Conservation (phyloP, 64 coral and sea anemone genomes). For the Dendrophyllia cribrosa region DNA sequence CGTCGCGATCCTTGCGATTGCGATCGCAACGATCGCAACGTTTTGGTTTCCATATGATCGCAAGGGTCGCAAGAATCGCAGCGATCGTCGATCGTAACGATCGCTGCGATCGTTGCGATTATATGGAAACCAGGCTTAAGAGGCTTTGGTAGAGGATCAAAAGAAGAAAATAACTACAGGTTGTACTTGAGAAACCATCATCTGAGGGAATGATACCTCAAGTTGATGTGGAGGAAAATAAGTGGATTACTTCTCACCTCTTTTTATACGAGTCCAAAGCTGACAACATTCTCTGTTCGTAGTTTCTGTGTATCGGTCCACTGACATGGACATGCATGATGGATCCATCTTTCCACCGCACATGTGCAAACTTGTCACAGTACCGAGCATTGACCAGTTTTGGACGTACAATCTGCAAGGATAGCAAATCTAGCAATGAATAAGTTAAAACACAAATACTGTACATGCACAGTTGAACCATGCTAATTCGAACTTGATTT, state of each 20-base stretch:
- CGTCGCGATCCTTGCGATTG: no score
- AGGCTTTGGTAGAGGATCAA: no score
- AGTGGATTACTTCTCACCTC: conserved; percentile 43
- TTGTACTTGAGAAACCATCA: not conserved
- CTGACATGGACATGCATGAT: conserved; percentile 96
- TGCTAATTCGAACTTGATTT: no score
- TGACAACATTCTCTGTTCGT: conserved; percentile 90
- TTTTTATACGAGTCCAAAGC: conserved; percentile 93
- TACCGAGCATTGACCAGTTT: conserved; percentile 97
- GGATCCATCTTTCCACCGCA: conserved; percentile 98
- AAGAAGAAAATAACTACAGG: no score
- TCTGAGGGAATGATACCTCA: not conserved
- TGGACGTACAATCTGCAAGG: conserved; percentile 81
- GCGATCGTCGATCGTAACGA: no score
- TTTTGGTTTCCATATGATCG: no score
- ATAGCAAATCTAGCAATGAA: not conserved
- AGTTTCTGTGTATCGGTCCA: conserved; percentile 93
- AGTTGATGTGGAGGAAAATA: no score
- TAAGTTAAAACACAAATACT: not conserved
- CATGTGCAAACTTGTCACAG: conserved; percentile 99
- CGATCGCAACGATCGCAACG: no score
- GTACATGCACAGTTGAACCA: not conserved
- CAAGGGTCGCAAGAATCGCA: no score
- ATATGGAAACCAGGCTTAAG: no score
- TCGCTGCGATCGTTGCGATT: no score